Evolutionary conservation across 1,140 invertebrate species (phyloP).

Genomic region (Diorhabda elongata): DNA sequence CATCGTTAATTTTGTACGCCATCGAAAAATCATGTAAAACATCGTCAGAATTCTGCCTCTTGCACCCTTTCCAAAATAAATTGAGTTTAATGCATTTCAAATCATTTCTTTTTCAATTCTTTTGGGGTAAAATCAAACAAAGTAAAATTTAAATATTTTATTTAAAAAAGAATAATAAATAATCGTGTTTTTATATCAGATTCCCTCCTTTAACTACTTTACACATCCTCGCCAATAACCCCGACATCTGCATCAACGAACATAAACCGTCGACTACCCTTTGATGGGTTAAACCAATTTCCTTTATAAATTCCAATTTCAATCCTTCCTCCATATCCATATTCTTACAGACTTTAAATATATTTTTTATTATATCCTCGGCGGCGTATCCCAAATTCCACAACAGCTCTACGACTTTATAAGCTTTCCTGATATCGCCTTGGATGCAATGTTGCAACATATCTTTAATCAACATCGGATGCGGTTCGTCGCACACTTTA

Average conservation of each 20-base stretch:
- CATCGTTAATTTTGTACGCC: too few relatives aligned
- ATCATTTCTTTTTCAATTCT: too few relatives aligned
- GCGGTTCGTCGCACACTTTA: conserved; percentile 99
- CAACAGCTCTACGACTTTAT: conserved; percentile 79
- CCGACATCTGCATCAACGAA: conserved; percentile 86
- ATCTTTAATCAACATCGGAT: conserved; percentile 87
- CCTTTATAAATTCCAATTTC: conserved; percentile 86
- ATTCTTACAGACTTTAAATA: conserved; percentile 90
- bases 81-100: too few relatives aligned
- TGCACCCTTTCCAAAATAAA: too few relatives aligned
- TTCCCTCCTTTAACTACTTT: conserved; percentile 18
- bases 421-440: conserved; percentile 83
- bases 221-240: conserved; percentile 80
- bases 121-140: not conserved
- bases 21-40: too few relatives aligned
- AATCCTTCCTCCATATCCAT: conserved; percentile 74
- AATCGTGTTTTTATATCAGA: not conserved
- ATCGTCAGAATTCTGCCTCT: too few relatives aligned
- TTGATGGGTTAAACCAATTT: conserved; percentile 91
- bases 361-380: conserved; percentile 93
- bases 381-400: conserved; percentile 92
- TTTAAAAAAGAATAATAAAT: not conserved
- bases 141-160: not conserved
- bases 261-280: conserved; percentile 84
- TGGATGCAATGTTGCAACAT: conserved; percentile 85